Conservation (phyloP, 2,888 invertebrate genomes). For the Asteroscopus sphinx region DNA sequence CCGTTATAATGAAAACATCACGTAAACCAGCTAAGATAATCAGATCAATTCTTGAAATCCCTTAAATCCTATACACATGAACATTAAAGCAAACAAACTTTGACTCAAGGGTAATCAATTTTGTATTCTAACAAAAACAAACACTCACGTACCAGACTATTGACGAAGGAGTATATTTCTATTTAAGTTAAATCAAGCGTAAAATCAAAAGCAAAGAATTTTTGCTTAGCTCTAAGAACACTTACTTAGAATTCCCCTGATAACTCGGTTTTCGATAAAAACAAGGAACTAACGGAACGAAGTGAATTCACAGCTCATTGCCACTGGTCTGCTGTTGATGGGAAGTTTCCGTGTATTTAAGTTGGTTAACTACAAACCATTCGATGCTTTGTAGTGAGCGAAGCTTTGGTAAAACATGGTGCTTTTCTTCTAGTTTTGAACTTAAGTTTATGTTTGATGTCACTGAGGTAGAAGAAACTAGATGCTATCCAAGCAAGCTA, state of each 20-base stretch:
- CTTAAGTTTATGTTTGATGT: constrained; percentile 17
- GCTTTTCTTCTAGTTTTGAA: constrained; percentile 18
- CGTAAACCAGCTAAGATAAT: too few species aligned
- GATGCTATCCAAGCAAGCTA: neutral
- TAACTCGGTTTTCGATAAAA: constrained; percentile 46
- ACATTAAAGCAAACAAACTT: neutral
- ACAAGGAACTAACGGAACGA: constrained; percentile 23
- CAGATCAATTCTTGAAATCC: too few species aligned
- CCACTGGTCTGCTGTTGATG: constrained; percentile 30
- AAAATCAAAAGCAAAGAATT: constrained; percentile 43
- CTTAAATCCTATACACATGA: neutral
- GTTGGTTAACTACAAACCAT: constrained; percentile 12
- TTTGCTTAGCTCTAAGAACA: constrained; percentile 22
- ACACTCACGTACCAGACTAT: neutral
- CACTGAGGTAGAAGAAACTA: neutral
- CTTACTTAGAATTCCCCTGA: constrained; percentile 34
- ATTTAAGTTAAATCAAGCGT: constrained; percentile 39
- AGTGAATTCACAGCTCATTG: constrained; percentile 29
- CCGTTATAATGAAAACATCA: too few species aligned
- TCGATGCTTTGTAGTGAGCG: constrained; percentile 26
- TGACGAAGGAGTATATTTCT: constrained; percentile 7
- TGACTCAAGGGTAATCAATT: neutral
- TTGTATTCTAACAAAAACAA: neutral
- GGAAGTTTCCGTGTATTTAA: constrained; percentile 48
- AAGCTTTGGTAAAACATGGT: constrained; percentile 20